Evolutionary conservation across 92 coral and sea anemone genomes (phyloP).

Genomic region (Bergia puertoricense): DNA sequence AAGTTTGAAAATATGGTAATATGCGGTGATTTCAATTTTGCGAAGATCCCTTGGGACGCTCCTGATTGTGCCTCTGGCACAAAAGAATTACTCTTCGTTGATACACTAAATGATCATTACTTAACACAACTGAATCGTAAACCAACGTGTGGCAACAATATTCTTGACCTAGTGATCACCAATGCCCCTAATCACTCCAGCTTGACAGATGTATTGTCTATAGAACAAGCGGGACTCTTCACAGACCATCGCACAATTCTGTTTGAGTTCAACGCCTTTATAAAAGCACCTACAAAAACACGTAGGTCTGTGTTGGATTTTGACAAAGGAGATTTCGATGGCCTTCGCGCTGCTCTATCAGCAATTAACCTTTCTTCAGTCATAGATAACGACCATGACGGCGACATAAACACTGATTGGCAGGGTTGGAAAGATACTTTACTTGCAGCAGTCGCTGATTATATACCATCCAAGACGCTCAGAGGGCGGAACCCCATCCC

Average conservation of each 20-base stretch:
- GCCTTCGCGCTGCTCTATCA: too few species aligned
- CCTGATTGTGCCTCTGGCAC: conserved; percentile 46
- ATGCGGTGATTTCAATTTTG: conserved; percentile 53
- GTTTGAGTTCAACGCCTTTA: conserved; percentile 53
- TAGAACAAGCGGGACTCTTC: too few species aligned
- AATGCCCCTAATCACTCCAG: conserved; percentile 50
- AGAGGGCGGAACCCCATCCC: conserved; percentile 58
- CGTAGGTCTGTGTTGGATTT: too few species aligned
- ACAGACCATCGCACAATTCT: conserved; percentile 50
- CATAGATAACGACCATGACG: too few species aligned
- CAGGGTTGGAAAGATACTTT: conserved; percentile 60
- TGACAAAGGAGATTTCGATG: too few species aligned
- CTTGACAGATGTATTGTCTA: too few species aligned
- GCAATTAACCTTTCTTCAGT: too few species aligned
- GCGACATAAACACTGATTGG: conserved; percentile 59
- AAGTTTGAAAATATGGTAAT: conserved; percentile 54
- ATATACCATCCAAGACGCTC: conserved; percentile 49
- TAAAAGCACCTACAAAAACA: too few species aligned
- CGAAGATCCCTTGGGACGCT: conserved; percentile 57
- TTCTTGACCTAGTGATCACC: conserved; percentile 57
- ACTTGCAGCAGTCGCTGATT: conserved; percentile 49
- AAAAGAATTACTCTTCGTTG: conserved; percentile 46
- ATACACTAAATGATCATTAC: conserved; percentile 50
- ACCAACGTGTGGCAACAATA: conserved; percentile 55
- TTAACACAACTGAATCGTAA: conserved; percentile 52